Evolutionary conservation across 1,140 invertebrate species (phyloP), one percentile per base, ranked within the genome.

Genomic region (Psilanteris sp.): DNA sequence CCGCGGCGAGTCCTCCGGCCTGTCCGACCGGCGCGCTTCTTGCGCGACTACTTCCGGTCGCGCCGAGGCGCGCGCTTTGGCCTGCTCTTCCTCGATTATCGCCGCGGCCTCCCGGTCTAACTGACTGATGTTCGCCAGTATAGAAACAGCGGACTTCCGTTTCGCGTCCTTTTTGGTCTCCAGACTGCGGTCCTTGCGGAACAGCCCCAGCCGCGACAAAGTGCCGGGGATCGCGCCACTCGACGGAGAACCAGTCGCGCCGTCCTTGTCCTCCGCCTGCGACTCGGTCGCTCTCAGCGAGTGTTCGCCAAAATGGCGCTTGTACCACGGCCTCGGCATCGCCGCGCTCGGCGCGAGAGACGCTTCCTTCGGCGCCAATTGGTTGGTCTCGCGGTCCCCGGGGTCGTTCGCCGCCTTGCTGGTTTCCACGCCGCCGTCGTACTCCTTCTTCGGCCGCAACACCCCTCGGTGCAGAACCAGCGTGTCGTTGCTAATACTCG

Each of bases 101-200:
- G 93, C 92, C 0, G 91, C 90, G 1, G 94, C 94, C 86, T 95
- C 93, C 78, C 92, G 90, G 82, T 96, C 94, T 13, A 95, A 85
- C 79, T 95, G 93, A 80, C 93, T 95, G 64, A 95, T 94, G 80
- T 93, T 95, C 0, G 92, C 92, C n/a, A 95, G 83, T 52, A 93
- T 90, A 13, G 91, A 93, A 4, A 92, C 81, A 5, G 91, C 90
- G 0, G 91, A 92, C 44, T 87, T 90, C 14, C 91, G 83, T 78
- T 92, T 92, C 5, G 76, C 77, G 0, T 88, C 85, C 22, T 80
- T 83, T 0, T 77, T 79, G 71, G 84, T 87, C 41, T 82, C 90
- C 75, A 85, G 43, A 88, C 81, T 87, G 73, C 71, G 79, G 46
- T 82, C 88, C 9, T 80, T 76, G 7, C 83, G 77, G 46, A 86